Evolutionary conservation across 2,113 vertebrate genomes (phyloP).

Genomic region (Anser cygnoides): DNA sequence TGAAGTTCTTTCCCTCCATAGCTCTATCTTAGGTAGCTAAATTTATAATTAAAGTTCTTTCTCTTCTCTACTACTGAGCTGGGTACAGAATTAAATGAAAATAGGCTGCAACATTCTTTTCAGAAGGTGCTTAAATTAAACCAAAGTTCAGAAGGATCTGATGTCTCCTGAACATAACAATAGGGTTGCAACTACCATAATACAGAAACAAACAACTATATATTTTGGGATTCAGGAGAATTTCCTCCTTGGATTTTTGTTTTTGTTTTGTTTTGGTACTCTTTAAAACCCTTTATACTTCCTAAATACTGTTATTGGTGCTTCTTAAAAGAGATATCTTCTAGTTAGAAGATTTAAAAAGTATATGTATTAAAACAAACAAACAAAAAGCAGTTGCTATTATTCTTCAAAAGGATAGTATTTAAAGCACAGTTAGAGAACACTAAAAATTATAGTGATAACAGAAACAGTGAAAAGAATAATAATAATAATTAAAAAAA

Average conservation of each 20-base stretch:
- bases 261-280: background rate
- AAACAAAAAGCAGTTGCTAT: background rate
- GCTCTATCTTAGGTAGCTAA: background rate
- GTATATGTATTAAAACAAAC: background rate
- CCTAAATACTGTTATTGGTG: background rate
- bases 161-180: background rate
- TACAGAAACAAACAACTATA: background rate
- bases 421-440: background rate
- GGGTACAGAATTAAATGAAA: fast-evolving
- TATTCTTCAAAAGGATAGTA: background rate
- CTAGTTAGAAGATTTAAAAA: background rate
- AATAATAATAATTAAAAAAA: background rate
- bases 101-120: background rate
- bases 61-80: background rate
- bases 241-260: background rate
- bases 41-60: background rate
- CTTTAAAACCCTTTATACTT: background rate
- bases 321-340: constrained; percentile 6
- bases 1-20: background rate
- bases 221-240: background rate
- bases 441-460: background rate
- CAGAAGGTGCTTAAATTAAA: background rate
- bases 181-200: background rate
- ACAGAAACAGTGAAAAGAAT: background rate
- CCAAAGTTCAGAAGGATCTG: background rate